Percentiles rank a stretch among this genome's conserved stretches.
Conservation (phyloP, 1,140 invertebrate species). For the Anadara kagoshimensis region DNA sequence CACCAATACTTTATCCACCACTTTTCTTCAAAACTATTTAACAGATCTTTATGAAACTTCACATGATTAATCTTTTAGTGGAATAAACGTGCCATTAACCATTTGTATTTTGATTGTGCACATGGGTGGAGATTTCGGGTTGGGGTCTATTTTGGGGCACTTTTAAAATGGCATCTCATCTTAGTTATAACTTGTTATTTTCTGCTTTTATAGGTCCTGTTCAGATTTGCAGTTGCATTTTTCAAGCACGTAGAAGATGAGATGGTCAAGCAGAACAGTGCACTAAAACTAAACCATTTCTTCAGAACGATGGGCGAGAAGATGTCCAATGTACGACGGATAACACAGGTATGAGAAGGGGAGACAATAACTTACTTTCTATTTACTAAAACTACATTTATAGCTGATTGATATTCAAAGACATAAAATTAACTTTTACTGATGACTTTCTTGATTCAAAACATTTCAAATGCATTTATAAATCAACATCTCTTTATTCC, state of each 20-base stretch:
- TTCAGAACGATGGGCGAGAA: slow-evolving; percentile 73
- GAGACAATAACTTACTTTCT: background rate
- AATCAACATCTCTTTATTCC: background rate
- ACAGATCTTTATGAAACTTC: no score
- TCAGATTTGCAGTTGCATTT: slow-evolving; percentile 78
- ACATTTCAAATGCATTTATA: background rate
- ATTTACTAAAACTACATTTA: background rate
- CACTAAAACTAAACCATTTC: slow-evolving; percentile 72
- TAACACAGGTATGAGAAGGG: slow-evolving; percentile 60
- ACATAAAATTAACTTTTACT: background rate
- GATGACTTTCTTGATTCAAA: background rate
- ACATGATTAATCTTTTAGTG: no score
- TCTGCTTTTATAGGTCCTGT: slow-evolving; percentile 72
- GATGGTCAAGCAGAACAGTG: slow-evolving; percentile 71
- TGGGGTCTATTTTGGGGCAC: background rate
- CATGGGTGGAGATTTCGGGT: background rate
- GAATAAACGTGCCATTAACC: no score
- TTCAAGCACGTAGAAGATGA: slow-evolving; percentile 76
- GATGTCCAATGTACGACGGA: slow-evolving; percentile 70
- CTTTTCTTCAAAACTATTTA: background rate
- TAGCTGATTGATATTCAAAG: background rate
- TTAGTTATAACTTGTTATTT: background rate
- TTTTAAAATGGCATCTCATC: background rate
- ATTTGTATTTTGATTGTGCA: background rate
- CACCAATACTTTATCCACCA: background rate